Evolutionary conservation across 2,797 vertebrate species (phyloP).

Genomic region (Fundulus diaphanus): DNA sequence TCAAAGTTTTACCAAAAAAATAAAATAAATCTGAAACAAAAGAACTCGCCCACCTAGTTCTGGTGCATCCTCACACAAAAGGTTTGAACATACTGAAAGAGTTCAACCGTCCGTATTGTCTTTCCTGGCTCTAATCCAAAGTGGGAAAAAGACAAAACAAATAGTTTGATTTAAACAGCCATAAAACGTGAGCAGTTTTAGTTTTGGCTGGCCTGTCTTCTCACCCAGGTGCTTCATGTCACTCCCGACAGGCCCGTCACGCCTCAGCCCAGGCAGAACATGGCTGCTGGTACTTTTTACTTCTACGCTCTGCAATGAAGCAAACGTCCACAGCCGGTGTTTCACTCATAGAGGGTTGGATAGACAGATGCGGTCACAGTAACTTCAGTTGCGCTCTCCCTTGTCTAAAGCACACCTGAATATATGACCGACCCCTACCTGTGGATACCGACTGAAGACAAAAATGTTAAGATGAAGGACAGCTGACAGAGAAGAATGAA

Average conservation of each 20-base stretch:
- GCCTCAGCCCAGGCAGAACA: constrained; percentile 62
- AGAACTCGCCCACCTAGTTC: not conserved
- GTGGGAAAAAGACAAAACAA: constrained; percentile 48
- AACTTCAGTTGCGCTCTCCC: constrained; percentile 50
- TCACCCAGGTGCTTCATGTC: constrained; percentile 65
- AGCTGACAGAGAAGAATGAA: constrained; percentile 35
- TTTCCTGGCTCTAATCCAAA: constrained; percentile 47
- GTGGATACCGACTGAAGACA: constrained; percentile 32
- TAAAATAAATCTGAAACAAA: no score
- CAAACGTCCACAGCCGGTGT: constrained; percentile 54
- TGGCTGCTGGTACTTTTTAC: constrained; percentile 77
- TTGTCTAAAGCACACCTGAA: constrained; percentile 72
- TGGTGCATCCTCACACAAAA: not conserved
- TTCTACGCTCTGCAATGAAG: constrained; percentile 66
- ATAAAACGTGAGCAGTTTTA: constrained; percentile 35
- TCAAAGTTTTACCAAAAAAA: not conserved
- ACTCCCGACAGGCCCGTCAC: constrained; percentile 59
- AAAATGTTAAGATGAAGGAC: constrained; percentile 42
- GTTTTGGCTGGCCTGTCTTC: constrained; percentile 46
- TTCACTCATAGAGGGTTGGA: constrained; percentile 51
- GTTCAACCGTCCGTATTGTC: constrained; percentile 48
- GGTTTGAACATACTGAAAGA: constrained; percentile 28
- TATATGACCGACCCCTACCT: constrained; percentile 44
- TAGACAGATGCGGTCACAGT: constrained; percentile 66
- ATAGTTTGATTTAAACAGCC: constrained; percentile 49